Conservation (phyloP, 23 tunicate species). For the Styela clava region DNA sequence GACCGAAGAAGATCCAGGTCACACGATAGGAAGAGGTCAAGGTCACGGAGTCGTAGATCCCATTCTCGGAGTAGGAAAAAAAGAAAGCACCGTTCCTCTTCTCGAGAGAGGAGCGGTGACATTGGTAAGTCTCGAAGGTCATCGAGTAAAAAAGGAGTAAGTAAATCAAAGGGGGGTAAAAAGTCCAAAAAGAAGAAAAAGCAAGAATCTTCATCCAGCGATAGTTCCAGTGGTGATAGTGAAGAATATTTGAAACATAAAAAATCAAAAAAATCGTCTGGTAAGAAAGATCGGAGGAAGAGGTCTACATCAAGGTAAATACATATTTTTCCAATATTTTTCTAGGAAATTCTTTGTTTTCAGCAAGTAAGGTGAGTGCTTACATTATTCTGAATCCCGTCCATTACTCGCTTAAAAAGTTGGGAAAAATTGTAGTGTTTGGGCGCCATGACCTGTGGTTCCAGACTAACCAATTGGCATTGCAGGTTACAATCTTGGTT, state of each 20-base stretch:
- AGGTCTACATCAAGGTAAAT: constrained; percentile 13
- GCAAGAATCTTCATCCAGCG: background rate
- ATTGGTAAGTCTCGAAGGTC: constrained; percentile 22
- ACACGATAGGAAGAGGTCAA: constrained; percentile 33
- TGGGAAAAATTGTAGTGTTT: too few species aligned
- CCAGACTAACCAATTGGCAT: too few species aligned
- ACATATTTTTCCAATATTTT: background rate
- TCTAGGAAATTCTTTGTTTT: too few species aligned
- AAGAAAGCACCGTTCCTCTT: constrained; percentile 23
- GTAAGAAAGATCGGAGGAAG: constrained; percentile 26
- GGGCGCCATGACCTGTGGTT: too few species aligned
- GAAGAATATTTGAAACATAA: background rate
- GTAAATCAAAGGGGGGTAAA: constrained; percentile 31
- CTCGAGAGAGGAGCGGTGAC: background rate
- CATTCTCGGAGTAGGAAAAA: constrained; percentile 16
- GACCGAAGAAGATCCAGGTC: constrained; percentile 34
- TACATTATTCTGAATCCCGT: too few species aligned
- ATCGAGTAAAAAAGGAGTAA: background rate
- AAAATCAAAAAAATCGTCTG: constrained; percentile 11
- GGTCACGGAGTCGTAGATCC: constrained; percentile 4
- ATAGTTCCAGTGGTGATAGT: background rate
- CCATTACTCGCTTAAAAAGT: too few species aligned
- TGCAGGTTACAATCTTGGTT: too few species aligned
- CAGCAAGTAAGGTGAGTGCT: background rate
- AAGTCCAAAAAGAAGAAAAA: constrained; percentile 26